Base-by-base conservation (phyloP, 2,797 vertebrate species). In the Rhadinocentrus ornatus region DNA sequence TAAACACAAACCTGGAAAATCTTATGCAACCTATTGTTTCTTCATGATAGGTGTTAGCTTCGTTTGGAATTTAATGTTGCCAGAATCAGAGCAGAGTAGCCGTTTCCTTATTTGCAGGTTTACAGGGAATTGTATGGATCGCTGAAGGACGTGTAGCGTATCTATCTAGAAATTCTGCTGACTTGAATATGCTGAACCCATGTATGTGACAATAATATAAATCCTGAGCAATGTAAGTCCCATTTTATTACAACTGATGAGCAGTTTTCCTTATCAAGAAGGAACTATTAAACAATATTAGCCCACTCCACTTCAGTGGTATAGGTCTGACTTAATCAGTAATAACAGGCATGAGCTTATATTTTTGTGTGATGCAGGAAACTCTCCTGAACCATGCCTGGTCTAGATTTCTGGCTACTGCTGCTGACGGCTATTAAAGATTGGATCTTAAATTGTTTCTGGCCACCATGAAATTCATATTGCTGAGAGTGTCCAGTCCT, bases 21-120 rank as follows among this genome's bases (percentile, higher is more conserved):
- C 87, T 90, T 83, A 77, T 78, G 78, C 78, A 88, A 73, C 87
- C 71, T 91, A 81, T 80, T 85, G 93, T 95, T 94, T 93, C 90
- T 93, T 91, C 86, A 92, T 89, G 86, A 92, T 91, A 6, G 34
- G n/a, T 59, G 18, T 83, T 85, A 11, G 44, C 20, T 90, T 0
- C 4, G 39, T 20, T 44, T 16, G 10, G 3, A 39, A 26, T 58
- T 48, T 73, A 34, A 13, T 62, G 67, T 73, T 74, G 52, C 64
- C 73, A 74, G 80, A 71, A 64, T 58, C 69, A 69, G 88, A 77
- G 80, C 66, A 69, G 54, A 72, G 20, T 55, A 69, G 71, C 53
- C 53, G 64, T 46, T 44, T 13, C 24, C 10, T 79, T 65, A 44
- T 26, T 65, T 63, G 32, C 39, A 41, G 39, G 13, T 16, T 16